Base-by-base conservation (phyloP, 2,797 vertebrate genomes). In the Xenopus petersii region DNA sequence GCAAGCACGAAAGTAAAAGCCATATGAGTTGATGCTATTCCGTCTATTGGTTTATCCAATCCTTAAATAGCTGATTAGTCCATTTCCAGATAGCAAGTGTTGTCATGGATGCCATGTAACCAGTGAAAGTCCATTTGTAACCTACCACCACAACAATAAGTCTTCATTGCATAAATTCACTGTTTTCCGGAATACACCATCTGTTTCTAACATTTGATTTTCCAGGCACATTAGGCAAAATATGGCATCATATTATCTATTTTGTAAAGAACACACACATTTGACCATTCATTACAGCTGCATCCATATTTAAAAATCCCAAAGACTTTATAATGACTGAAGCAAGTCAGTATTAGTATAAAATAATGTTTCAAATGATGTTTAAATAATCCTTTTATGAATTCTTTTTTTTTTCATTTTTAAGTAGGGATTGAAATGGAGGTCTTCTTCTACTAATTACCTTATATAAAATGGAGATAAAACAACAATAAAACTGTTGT, bases 21-120 rank as follows among this genome's bases (percentile, higher is more conserved):
- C 82, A 81, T 79, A 64, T 58, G 81, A 82, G 79, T 86, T 84
- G 84, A 82, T 69, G 33, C 75, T 84, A 67, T 73, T 87, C 77
- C 77, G 80, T 83, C 70, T 84, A 88, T 79, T 84, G 83, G 86
- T 86, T 85, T 85, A 86, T 82, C 77, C 79, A 82, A 83, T 80
- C 73, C 79, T 84, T 84, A 86, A 84, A 88, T 75, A 77, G 69
- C 61, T 81, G 79, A 85, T 87, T 81, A 86, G 81, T 80, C 72
- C 78, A 72, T 84, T 87, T 88, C 79, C 64, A 82, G 74, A 83
- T 56, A 85, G 73, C 49, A 85, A 78, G 80, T 84, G 62, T 83
- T 81, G 79, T 82, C 81, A 79, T 63, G 71, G 21, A 74, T 80
- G 81, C 63, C 64, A 77, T 36, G 47, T 26, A 79, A 80, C 71